Evolutionary conservation across 2,113 vertebrate species (phyloP).

Genomic region (Leuciscus idus): DNA sequence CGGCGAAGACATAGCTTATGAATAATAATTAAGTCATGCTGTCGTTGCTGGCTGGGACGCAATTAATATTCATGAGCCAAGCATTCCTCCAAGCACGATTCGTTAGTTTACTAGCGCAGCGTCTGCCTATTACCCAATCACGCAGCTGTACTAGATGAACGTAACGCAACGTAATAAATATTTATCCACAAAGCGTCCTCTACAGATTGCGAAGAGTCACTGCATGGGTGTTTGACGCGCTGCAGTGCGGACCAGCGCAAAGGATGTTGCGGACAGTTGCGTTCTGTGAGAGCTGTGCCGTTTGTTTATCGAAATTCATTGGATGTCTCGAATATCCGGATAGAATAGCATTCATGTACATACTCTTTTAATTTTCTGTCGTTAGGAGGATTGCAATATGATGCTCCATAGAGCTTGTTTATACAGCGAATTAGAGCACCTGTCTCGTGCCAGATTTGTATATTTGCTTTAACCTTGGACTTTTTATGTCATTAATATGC

Average conservation of each 20-base stretch:
- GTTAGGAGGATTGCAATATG: neutral
- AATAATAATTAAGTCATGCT: neutral
- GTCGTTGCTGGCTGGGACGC: neutral
- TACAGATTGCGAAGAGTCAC: conserved; percentile 38
- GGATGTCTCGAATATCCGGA: neutral
- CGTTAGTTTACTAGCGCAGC: neutral
- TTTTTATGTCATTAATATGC: neutral
- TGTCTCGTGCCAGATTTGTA: conserved; percentile 4
- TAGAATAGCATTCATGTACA: neutral
- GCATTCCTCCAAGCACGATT: neutral
- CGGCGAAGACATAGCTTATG: neutral
- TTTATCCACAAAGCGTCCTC: conserved; percentile 47
- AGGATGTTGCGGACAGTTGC: conserved; percentile 40
- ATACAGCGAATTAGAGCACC: neutral
- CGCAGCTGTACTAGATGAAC: neutral
- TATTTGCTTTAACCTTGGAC: conserved; percentile 43
- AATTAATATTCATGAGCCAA: neutral
- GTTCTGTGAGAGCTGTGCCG: conserved; percentile 2
- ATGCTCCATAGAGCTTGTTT: neutral
- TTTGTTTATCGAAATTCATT: neutral
- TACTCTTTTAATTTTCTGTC: neutral
- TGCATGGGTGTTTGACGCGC: conserved; percentile 58
- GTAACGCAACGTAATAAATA: conserved; percentile 9
- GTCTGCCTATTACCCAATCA: neutral
- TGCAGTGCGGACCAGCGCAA: conserved; percentile 80